Conservation (phyloP, 1,140 invertebrate genomes). For the Melitaea cinxia region DNA sequence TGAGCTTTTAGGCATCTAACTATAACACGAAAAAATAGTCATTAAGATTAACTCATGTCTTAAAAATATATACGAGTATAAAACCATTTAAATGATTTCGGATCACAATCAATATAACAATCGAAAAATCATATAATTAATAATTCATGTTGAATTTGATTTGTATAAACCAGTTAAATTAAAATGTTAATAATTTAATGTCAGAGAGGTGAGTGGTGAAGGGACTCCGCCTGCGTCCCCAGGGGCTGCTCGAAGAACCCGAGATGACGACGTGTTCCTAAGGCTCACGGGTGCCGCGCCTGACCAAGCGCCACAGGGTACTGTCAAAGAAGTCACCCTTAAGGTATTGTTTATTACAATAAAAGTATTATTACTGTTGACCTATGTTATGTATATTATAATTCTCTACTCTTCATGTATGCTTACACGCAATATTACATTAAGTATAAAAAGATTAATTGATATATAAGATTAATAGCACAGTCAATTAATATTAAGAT, state of each 20-base stretch:
- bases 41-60: no score
- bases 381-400: no score
- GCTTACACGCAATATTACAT: no score
- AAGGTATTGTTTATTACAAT: constrained; percentile 78
- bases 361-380: no score
- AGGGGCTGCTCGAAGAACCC: constrained; percentile 83
- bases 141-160: neutral
- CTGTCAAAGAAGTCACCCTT: constrained; percentile 85
- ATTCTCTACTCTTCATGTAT: no score
- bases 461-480: no score
- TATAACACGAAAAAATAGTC: no score
- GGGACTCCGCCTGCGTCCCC: constrained; percentile 86
- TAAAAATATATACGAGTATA: no score
- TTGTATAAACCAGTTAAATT: neutral
- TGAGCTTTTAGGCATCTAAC: no score
- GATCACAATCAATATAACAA: constrained; percentile 4
- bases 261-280: constrained; percentile 92
- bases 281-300: constrained; percentile 85
- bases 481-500: neutral
- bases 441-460: no score
- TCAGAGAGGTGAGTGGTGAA: constrained; percentile 32
- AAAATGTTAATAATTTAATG: neutral
- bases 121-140: neutral
- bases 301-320: constrained; percentile 83
- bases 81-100: no score